Evolutionary conservation across 2,888 invertebrate species (phyloP).

Genomic region (Adela reaumurella): DNA sequence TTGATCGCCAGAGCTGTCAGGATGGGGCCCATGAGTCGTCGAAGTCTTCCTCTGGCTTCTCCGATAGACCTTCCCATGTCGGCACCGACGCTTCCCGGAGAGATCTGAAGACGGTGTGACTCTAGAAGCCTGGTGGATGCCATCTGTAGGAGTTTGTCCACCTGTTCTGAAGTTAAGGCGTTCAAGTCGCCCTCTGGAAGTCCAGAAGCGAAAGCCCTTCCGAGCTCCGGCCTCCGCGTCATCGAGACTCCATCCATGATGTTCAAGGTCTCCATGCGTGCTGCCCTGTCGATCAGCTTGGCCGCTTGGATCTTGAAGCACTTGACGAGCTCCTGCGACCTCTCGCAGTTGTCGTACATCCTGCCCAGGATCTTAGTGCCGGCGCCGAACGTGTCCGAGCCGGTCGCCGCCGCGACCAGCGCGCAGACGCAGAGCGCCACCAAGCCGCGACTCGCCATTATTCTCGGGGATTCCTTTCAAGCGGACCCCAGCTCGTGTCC

Average conservation of each 20-base stretch:
- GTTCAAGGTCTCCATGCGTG: conserved; percentile 58
- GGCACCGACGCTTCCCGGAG: conserved; percentile 35
- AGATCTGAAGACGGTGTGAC: conserved; percentile 56
- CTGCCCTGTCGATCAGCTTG: conserved; percentile 62
- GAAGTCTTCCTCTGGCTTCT: conserved; percentile 60
- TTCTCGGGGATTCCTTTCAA: conserved; percentile 19
- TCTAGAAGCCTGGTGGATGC: conserved; percentile 57
- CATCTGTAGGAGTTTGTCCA: conserved; percentile 56
- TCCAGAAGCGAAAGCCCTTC: conserved; percentile 44
- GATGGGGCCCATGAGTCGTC: conserved; percentile 64
- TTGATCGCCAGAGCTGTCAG: conserved; percentile 68
- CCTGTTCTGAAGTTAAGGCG: conserved; percentile 54
- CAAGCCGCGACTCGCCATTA: conserved; percentile 42
- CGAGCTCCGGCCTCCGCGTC: conserved; percentile 41
- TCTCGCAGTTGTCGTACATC: conserved; percentile 61
- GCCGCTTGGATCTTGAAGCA: conserved; percentile 70
- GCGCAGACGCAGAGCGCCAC: conserved; percentile 38
- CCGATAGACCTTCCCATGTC: conserved; percentile 43
- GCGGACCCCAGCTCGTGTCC: conserved; percentile 30
- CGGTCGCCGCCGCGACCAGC: conserved; percentile 21
- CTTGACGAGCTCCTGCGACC: conserved; percentile 61
- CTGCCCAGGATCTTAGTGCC: conserved; percentile 49
- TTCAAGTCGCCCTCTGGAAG: conserved; percentile 58
- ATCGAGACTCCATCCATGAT: conserved; percentile 61
- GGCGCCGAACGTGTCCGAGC: conserved; percentile 37